Evolutionary conservation across 2,113 vertebrate genomes (phyloP).

Genomic region (Peucedramus taeniatus): DNA sequence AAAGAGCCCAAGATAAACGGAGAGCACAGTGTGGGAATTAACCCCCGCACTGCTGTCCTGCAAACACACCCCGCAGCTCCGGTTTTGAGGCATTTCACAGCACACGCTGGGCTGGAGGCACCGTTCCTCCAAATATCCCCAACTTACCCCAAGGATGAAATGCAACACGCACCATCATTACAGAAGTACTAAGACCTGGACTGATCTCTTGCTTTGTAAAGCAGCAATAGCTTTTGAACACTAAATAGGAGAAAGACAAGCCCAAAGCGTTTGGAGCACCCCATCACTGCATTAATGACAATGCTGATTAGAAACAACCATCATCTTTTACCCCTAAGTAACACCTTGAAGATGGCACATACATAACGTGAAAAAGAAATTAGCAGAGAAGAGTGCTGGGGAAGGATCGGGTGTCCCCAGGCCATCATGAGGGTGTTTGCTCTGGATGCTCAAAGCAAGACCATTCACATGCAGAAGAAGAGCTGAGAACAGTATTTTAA

Average conservation of each 20-base stretch:
- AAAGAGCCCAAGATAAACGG: not conserved
- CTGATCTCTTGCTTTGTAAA: not conserved
- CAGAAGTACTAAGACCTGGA: not conserved
- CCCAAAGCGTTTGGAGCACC: not conserved
- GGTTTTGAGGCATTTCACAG: not conserved
- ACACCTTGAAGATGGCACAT: not conserved
- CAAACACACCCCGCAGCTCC: rapidly evolving
- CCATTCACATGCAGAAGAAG: not conserved
- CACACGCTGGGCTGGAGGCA: rapidly evolving
- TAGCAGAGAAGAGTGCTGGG: not conserved
- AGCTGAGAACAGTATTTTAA: not conserved
- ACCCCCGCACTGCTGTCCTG: not conserved
- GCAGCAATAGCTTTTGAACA: not conserved
- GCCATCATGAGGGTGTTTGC: not conserved
- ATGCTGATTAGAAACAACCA: not conserved
- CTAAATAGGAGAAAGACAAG: not conserved
- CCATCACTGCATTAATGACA: not conserved
- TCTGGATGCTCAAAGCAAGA: not conserved
- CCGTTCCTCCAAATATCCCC: rapidly evolving
- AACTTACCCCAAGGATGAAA: not conserved
- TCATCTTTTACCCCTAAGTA: not conserved
- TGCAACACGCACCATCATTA: not conserved
- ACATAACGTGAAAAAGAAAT: not conserved
- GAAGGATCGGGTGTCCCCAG: not conserved
- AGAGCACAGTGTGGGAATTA: not conserved